These are phyloP conservation scores for Plectropomus leopardus DNA, from an alignment of 2,113 vertebrate genomes.

Conservation along the genomic window DNA sequence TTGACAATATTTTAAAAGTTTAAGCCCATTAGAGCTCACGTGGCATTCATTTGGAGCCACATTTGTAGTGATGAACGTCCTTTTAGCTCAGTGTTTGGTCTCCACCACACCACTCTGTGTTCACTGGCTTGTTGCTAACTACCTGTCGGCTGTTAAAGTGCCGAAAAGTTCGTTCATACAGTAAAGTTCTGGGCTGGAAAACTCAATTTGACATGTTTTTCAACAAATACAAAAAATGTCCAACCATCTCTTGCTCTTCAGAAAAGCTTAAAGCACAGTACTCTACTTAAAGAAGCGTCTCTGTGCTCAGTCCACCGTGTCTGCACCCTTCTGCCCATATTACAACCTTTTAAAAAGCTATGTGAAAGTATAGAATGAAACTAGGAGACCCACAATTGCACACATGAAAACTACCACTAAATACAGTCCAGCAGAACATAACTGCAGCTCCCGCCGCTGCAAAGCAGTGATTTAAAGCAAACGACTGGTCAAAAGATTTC, in stretches of 20 bases:
- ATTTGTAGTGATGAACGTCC: not conserved
- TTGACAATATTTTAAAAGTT: too few species aligned
- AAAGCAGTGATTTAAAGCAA: slow-evolving; percentile 39
- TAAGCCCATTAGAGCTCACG: too few species aligned
- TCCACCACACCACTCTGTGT: not conserved
- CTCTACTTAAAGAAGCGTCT: slow-evolving; percentile 2
- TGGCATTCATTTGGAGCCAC: not conserved
- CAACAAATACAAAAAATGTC: not conserved
- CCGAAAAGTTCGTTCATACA: not conserved
- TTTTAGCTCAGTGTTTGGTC: not conserved
- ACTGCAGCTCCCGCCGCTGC: slow-evolving; percentile 22
- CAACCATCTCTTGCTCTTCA: not conserved
- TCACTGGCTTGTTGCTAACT: not conserved
- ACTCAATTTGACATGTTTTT: not conserved
- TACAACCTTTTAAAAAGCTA: slow-evolving; percentile 40
- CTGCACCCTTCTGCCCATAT: slow-evolving; percentile 7
- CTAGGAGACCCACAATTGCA: slow-evolving; percentile 14
- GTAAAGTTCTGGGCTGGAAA: not conserved
- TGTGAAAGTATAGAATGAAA: slow-evolving; percentile 25
- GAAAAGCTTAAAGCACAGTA: not conserved
- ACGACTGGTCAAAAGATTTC: slow-evolving; percentile 53
- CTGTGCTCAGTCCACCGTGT: not conserved
- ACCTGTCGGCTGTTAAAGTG: too few species aligned
- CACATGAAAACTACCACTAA: slow-evolving; percentile 54
- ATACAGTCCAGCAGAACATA: slow-evolving; percentile 44